Percentiles rank a stretch among this genome's conserved stretches.
phyloP scores from a whole-genome alignment of 2,113 vertebrate species.

The Proterorhinus semilunaris region DNA sequence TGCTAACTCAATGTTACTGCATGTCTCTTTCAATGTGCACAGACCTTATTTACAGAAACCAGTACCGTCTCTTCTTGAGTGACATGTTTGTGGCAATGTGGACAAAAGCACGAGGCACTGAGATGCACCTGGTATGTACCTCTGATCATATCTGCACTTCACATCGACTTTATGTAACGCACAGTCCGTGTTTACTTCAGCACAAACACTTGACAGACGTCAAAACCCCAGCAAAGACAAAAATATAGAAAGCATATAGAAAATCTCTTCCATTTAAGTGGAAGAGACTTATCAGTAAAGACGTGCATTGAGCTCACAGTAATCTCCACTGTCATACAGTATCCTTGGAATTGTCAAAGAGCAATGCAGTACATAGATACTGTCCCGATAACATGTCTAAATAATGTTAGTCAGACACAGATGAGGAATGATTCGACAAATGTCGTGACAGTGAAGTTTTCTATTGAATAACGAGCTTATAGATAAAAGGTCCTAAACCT shows the following conservation, averaged over 20 bases:
- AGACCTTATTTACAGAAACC: neutral
- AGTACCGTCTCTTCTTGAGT: constrained; percentile 27
- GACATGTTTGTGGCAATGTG: constrained; percentile 44
- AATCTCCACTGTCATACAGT: neutral
- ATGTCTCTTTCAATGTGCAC: neutral
- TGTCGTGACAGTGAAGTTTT: neutral
- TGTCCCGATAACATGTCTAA: neutral
- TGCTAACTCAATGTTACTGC: neutral
- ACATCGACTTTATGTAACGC: constrained; percentile 47
- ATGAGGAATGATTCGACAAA: neutral
- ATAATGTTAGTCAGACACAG: too few relatives aligned
- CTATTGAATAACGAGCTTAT: neutral
- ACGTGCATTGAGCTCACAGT: neutral
- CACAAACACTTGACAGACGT: neutral
- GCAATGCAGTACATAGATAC: neutral
- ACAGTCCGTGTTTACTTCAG: constrained; percentile 20
- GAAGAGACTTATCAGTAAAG: neutral
- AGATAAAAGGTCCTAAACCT: too few relatives aligned
- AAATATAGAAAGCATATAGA: neutral
- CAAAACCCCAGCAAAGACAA: neutral
- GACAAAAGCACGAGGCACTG: constrained; percentile 9
- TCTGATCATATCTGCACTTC: constrained; percentile 33
- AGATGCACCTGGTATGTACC: constrained; percentile 18
- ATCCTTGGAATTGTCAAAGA: constrained; percentile 3
- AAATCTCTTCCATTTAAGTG: neutral